Percentiles rank a stretch among this genome's conserved stretches.
Evolutionary conservation across 1,140 invertebrate species (phyloP).

Genomic region (Hypothenemus hampei): DNA sequence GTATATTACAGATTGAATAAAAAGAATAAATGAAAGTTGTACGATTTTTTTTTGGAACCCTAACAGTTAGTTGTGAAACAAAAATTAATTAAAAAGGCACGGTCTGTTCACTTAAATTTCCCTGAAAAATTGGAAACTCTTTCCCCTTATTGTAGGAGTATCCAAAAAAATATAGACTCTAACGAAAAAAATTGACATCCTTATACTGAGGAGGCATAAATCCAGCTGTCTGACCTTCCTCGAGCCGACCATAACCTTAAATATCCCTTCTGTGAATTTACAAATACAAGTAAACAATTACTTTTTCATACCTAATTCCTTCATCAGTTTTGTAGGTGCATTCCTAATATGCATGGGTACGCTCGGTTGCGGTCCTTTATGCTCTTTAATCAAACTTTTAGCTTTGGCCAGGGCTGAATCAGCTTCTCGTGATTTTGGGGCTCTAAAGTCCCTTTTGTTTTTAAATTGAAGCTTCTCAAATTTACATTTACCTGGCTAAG

Average conservation of each 20-base stretch:
- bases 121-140: no score
- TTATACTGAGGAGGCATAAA: conserved; percentile 68
- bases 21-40: no score
- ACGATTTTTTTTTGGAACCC: no score
- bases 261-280: conserved; percentile 37
- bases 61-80: no score
- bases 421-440: conserved; percentile 69
- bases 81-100: no score
- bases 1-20: no score
- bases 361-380: conserved; percentile 62
- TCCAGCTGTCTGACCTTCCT: conserved; percentile 51
- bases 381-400: conserved; percentile 54
- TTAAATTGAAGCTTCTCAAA: neutral
- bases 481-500: conserved; percentile 49
- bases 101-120: no score
- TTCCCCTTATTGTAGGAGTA: no score
- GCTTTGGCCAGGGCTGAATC: conserved; percentile 62
- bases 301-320: conserved; percentile 57
- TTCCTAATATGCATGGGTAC: conserved; percentile 75
- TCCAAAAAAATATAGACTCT: no score
- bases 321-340: conserved; percentile 75
- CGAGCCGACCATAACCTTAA: conserved; percentile 59
- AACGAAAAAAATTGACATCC: conserved; percentile 57
- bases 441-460: conserved; percentile 46
- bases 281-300: conserved; percentile 12